Evolutionary conservation across 1,140 invertebrate genomes (phyloP).

Genomic region (Solenopsis fugax): DNA sequence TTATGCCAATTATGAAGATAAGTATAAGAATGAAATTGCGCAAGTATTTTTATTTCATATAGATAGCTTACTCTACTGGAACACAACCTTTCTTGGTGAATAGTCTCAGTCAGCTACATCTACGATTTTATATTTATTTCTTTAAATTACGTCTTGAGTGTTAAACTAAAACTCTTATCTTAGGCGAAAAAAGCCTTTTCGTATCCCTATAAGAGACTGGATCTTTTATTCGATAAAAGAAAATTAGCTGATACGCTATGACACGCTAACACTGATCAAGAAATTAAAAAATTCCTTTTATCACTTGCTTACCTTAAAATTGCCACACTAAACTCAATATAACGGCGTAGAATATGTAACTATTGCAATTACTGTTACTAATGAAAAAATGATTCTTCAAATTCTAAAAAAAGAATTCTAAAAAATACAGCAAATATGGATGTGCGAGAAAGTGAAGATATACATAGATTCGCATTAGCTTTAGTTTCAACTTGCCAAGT

Average conservation of each 20-base stretch:
- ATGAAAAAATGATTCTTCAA: neutral
- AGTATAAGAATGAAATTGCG: slow-evolving; percentile 65
- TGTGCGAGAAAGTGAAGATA: neutral
- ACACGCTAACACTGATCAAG: neutral
- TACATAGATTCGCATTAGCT: neutral
- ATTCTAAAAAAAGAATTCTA: too few species aligned
- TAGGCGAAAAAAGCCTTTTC: slow-evolving; percentile 1
- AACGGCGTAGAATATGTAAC: neutral
- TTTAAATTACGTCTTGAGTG: slow-evolving; percentile 18
- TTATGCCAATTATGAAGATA: slow-evolving; percentile 54
- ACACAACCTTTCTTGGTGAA: slow-evolving; percentile 84
- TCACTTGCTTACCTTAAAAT: neutral
- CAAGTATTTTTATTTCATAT: slow-evolving; percentile 70
- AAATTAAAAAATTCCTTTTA: neutral
- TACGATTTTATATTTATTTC: slow-evolving; percentile 72
- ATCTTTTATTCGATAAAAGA: slow-evolving; percentile 5
- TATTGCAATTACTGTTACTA: neutral
- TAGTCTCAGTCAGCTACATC: slow-evolving; percentile 82
- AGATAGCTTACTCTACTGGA: slow-evolving; percentile 79
- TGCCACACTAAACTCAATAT: neutral
- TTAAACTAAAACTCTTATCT: slow-evolving; percentile 39
- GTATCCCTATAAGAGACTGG: neutral
- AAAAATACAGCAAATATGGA: neutral
- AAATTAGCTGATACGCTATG: neutral
- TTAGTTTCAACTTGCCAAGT: neutral